Conservation (phyloP, 1,140 invertebrate species). For the Bombus vancouverensis region DNA sequence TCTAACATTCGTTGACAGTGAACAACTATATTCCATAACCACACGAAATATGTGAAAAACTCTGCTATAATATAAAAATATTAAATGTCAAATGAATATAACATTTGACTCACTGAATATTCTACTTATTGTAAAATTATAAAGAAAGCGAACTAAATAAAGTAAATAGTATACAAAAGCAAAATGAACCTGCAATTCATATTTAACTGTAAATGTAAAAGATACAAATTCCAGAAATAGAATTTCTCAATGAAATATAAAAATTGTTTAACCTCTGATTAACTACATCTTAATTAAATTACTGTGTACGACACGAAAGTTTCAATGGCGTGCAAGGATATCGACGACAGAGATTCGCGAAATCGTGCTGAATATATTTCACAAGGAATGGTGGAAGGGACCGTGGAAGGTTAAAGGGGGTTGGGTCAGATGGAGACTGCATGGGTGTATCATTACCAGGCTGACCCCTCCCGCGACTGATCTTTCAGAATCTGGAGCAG, state of each 20-base stretch:
- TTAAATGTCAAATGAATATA: too few relatives aligned
- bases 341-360: conserved; percentile 34
- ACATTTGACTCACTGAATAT: too few relatives aligned
- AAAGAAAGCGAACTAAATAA: too few relatives aligned
- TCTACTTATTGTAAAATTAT: too few relatives aligned
- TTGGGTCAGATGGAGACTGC: conserved; percentile 56
- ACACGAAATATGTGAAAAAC: too few relatives aligned
- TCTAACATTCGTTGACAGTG: too few relatives aligned
- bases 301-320: background rate
- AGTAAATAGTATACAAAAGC: too few relatives aligned
- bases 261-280: background rate
- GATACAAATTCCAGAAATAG: background rate
- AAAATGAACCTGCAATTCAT: too few relatives aligned
- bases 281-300: background rate
- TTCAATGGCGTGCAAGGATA: conserved; percentile 40
- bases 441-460: conserved; percentile 74
- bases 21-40: too few relatives aligned
- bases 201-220: too few relatives aligned
- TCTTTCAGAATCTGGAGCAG: conserved; percentile 74
- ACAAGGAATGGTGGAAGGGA: background rate
- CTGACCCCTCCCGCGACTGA: conserved; percentile 70
- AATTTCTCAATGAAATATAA: background rate
- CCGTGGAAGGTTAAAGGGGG: conserved; percentile 55
- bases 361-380: conserved; percentile 48
- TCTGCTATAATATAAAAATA: too few relatives aligned